Evolutionary conservation across 64 coral and sea anemone species (phyloP), one percentile per base, ranked within the genome.

Genomic region (Montipora foliosa): DNA sequence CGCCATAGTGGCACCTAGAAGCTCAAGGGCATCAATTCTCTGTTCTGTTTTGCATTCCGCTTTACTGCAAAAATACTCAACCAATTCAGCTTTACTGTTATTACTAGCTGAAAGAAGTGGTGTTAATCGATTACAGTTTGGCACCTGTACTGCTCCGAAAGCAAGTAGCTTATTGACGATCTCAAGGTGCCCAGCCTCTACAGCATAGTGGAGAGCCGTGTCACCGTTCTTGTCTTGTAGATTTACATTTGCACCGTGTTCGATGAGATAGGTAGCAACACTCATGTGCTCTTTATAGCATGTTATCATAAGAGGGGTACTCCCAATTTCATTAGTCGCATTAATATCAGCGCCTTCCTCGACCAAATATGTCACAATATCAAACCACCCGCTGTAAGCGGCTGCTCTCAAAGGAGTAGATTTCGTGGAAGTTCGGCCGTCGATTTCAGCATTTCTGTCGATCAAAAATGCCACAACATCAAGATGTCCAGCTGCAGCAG

Each of bases 1-100:
- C 49, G 89, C 94, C 88, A 95, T 73, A 29, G 94, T 92, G 5
- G 94, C 94, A n/a, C 94, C 94, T 6, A 95, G 76, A 47, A 95
- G 83, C 37, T 95, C 94, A 52, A 95, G 86, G 50, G 73, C 74
- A 20, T 80, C 76, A 49, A 95, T 76, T 16, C 37, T 22, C 17
- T 95, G 79, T 85, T 92, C 48, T 10, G 82, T 80, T 9, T 52
- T 22, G 77, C 83, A 95, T 15, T 46, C 78, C 37, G 89, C 62
- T 8, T n/a, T 72, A 11, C 55, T 80, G 29, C 87, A 87, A 6
- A 95, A 92, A 53, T 92, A 92, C 22, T 95, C 94, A 3, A 95
- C 94, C 47, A 95, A 37, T 58, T 84, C 80, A 29, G 44, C 67
- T 51, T 91, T 95, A 46, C 94, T 84, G 17, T 91, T 89, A 44